Base-by-base conservation (phyloP, 2,113 vertebrate species). In the Gopherus evgoodei region DNA sequence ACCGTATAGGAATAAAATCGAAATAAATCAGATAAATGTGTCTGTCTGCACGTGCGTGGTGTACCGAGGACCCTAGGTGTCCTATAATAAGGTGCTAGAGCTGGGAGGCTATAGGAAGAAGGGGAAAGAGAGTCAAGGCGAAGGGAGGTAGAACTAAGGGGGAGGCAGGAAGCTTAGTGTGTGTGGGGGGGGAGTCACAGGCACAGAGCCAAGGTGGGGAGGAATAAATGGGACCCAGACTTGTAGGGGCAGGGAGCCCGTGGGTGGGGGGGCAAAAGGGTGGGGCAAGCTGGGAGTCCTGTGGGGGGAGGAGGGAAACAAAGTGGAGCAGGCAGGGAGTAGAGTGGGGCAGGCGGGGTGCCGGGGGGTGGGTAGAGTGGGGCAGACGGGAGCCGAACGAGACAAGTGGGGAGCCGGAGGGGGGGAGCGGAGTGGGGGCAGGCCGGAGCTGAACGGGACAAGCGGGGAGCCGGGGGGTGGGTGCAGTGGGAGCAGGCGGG, bases 201-300 rank as follows among this genome's bases (percentile, higher is more conserved):
- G 5, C 17, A 25, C 75, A 21, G 42, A 6, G 5, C n/a, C 42
- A 8, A 24, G 76, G 4, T 5, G 1, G 1, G 1, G 86, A 52
- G 13, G 5, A 59, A 29, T 13, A 29, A 31, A 31, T n/a, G 75
- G 38, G 75, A 10, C 21, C 42, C 19, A 27, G 24, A 25, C 42
- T 11, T 4, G 1, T 4, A 13, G 49, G 3, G 11, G 72, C 35
- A 27, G 42, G 11, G 9, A 52, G 80, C 57, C 29, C 12, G 38
- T 5, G 0, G 49, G 50, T 3, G 0, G 49, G 53, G 4, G 57
- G 8, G 24, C 75, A 9, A 2, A 10, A 11, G 31, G 24, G 7
- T 80, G 86, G 78, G 24, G 22, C 6, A 52, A n/a, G 47, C 7
- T 7, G 5, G 5, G 25, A n/a, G 49, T 27, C 11, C 8, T 1